Evolutionary conservation across 2,888 invertebrate genomes (phyloP).

Genomic region (Rhagophthalmus giganteus): DNA sequence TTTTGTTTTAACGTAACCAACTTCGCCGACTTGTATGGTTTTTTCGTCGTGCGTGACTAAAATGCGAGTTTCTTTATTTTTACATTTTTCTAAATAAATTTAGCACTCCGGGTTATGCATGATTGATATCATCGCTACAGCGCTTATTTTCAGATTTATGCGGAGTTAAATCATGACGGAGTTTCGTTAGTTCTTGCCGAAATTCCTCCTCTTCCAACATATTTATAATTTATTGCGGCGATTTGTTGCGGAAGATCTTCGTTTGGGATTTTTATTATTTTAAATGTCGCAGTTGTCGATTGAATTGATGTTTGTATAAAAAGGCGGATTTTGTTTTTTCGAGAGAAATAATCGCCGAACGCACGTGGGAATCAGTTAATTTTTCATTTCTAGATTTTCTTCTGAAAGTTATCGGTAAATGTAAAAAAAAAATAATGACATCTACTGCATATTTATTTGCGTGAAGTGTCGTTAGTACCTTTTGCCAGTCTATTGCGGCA

Average conservation of each 20-base stretch:
- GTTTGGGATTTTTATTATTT: neutral
- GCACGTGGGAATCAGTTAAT: no score
- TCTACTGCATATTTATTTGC: no score
- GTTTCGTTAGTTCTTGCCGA: no score
- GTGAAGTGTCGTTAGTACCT: no score
- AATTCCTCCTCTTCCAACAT: neutral
- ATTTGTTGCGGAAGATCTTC: neutral
- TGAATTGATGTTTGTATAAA: no score
- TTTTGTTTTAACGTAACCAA: slow-evolving; percentile 42
- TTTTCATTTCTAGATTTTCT: no score
- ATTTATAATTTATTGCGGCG: neutral
- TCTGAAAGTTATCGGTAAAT: no score
- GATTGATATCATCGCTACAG: neutral
- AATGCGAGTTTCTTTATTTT: neutral
- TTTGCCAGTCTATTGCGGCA: no score
- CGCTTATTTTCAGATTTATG: neutral
- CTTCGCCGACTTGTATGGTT: slow-evolving; percentile 27
- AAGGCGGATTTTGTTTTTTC: no score
- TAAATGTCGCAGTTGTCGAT: no score
- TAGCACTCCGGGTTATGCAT: neutral
- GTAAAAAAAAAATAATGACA: no score
- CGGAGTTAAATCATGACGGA: neutral
- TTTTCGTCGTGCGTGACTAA: neutral
- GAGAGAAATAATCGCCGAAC: no score
- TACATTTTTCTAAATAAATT: neutral